Conservation (phyloP, 2,797 vertebrate genomes). For the Spinibarbus caldwelli region DNA sequence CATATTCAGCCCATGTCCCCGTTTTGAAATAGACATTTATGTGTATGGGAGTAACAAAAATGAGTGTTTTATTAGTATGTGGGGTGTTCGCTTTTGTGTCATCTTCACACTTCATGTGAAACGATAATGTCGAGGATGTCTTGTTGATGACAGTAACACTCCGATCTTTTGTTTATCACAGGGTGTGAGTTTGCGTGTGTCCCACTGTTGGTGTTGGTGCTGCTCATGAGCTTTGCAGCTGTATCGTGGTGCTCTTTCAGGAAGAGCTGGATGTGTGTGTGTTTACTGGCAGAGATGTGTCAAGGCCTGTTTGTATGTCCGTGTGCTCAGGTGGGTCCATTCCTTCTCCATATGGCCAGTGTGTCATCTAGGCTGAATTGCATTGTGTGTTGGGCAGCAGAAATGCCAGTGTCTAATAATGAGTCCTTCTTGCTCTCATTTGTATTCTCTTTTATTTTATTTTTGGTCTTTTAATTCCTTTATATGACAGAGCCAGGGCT, state of each 20-base stretch:
- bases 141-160: conserved; percentile 36
- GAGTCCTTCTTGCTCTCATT: neutral
- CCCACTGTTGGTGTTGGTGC: conserved; percentile 59
- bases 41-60: conserved; percentile 11
- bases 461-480: neutral
- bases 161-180: conserved; percentile 59
- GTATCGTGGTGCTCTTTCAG: conserved; percentile 76
- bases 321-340: conserved; percentile 30
- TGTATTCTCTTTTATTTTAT: neutral
- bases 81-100: neutral
- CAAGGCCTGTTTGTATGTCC: conserved; percentile 36
- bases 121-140: conserved; percentile 15
- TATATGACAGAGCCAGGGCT: conserved; percentile 5
- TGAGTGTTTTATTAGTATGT: conserved; percentile 8
- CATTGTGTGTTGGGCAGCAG: conserved; percentile 14
- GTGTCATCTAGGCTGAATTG: conserved; percentile 29
- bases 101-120: conserved; percentile 35
- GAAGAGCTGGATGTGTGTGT: conserved; percentile 76
- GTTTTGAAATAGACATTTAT: neutral
- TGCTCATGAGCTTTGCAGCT: conserved; percentile 77
- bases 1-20: neutral
- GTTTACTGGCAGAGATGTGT: conserved; percentile 75
- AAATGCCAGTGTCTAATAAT: conserved; percentile 10
- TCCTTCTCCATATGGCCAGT: conserved; percentile 40
- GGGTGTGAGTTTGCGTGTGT: conserved; percentile 33